These are phyloP conservation scores for Pluvianellus socialis DNA, from an alignment of 2,113 vertebrate species.

Conservation along the genomic window DNA sequence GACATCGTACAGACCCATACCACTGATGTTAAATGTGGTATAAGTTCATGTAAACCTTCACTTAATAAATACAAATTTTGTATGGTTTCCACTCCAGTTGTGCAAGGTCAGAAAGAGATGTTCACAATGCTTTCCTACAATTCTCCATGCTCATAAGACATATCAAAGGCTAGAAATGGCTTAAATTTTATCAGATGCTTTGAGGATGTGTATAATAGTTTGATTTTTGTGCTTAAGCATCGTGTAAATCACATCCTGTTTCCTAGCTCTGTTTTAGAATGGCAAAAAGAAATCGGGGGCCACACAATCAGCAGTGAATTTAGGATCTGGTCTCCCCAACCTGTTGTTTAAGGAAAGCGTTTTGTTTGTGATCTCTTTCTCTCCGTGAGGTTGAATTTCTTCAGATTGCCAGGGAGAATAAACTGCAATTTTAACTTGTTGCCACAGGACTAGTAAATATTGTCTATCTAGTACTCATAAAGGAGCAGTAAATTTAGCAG, in stretches of 20 bases:
- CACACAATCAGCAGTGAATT: neutral
- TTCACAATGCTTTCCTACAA: neutral
- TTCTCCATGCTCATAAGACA: neutral
- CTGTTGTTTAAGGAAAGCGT: neutral
- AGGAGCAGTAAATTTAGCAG: neutral
- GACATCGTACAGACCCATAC: neutral
- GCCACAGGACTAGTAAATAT: neutral
- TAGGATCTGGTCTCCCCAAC: neutral
- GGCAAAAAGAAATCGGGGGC: neutral
- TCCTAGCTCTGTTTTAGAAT: neutral
- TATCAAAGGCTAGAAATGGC: neutral
- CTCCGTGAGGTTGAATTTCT: neutral
- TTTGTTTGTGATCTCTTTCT: neutral
- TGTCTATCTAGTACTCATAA: neutral
- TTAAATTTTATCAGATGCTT: neutral
- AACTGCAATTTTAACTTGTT: neutral
- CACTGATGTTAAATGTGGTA: neutral
- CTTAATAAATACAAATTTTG: neutral
- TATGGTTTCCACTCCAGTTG: neutral
- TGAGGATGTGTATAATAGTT: neutral
- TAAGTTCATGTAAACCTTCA: neutral
- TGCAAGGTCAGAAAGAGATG: neutral
- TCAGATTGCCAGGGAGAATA: neutral
- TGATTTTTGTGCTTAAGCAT: neutral
- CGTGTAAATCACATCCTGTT: rapidly evolving